Evolutionary conservation across 2,888 invertebrate species (phyloP).

Genomic region (Cremastobaeus sp.): DNA sequence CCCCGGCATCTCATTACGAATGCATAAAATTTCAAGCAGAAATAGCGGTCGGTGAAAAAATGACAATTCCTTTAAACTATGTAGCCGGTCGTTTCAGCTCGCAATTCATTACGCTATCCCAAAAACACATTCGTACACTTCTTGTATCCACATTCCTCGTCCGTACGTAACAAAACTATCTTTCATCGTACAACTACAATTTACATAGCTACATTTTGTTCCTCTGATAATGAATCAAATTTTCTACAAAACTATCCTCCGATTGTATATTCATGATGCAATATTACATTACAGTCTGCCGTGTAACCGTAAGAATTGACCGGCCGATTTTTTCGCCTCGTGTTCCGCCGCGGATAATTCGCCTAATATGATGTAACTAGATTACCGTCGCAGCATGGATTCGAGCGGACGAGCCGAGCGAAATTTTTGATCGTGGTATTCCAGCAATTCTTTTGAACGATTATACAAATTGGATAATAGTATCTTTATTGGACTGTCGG

Average conservation of each 20-base stretch:
- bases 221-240: conserved; percentile 51
- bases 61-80: not conserved
- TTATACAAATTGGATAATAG: conserved; percentile 62
- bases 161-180: conserved; percentile 46
- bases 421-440: conserved; percentile 58
- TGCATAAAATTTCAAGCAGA: conserved; percentile 1
- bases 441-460: conserved; percentile 59
- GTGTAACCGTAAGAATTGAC: conserved; percentile 40
- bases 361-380: conserved; percentile 51
- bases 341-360: conserved; percentile 44
- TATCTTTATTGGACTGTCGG: conserved; percentile 60
- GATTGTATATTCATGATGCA: conserved; percentile 50
- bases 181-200: conserved; percentile 48
- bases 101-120: conserved; percentile 19
- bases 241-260: conserved; percentile 46
- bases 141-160: conserved; percentile 36
- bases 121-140: conserved; percentile 19
- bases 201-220: conserved; percentile 52
- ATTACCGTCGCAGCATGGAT: conserved; percentile 51
- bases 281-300: conserved; percentile 45
- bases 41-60: not conserved
- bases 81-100: too few species aligned
- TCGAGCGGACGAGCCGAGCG: conserved; percentile 35
- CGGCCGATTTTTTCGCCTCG: conserved; percentile 18
- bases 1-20: conserved; percentile 1